phyloP scores from a whole-genome alignment of 2,113 vertebrate species.

The Pseudorectes ferrugineus region DNA sequence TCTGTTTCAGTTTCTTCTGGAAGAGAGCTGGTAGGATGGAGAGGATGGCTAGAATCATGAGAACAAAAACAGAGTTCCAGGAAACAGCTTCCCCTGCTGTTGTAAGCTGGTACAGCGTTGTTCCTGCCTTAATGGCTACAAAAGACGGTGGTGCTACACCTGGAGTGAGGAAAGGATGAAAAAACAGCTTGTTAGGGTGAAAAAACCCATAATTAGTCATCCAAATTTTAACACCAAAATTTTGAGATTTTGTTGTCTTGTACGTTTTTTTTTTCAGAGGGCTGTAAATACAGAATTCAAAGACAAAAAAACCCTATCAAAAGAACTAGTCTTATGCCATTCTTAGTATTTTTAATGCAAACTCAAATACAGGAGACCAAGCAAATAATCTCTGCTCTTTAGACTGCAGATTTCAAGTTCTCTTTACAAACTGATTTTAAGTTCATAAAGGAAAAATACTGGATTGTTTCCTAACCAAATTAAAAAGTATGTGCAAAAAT shows the following conservation, averaged over 20 bases:
- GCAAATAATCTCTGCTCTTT: background rate
- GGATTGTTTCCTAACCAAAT: background rate
- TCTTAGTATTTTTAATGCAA: background rate
- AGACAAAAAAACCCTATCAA: background rate
- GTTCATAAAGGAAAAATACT: background rate
- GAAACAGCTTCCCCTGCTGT: constrained; percentile 97
- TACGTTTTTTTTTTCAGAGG: background rate
- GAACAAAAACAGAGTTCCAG: constrained; percentile 93
- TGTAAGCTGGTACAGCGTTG: constrained; percentile 95
- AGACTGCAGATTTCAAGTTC: background rate
- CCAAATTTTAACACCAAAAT: background rate
- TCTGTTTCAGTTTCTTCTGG: constrained; percentile 93
- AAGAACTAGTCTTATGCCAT: background rate
- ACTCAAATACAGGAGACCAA: background rate
- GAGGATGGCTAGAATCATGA: constrained; percentile 89
- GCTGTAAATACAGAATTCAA: background rate
- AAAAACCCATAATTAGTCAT: background rate
- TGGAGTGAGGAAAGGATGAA: background rate
- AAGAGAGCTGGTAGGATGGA: constrained; percentile 94
- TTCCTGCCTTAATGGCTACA: constrained; percentile 97
- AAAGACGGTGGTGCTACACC: constrained; percentile 97
- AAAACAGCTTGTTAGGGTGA: background rate
- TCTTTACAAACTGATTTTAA: background rate
- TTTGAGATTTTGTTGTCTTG: background rate
- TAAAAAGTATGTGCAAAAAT: background rate